Evolutionary conservation across 2,888 invertebrate species (phyloP), one percentile per base, ranked within the genome.

Genomic region (Scaeva pyrastri): DNA sequence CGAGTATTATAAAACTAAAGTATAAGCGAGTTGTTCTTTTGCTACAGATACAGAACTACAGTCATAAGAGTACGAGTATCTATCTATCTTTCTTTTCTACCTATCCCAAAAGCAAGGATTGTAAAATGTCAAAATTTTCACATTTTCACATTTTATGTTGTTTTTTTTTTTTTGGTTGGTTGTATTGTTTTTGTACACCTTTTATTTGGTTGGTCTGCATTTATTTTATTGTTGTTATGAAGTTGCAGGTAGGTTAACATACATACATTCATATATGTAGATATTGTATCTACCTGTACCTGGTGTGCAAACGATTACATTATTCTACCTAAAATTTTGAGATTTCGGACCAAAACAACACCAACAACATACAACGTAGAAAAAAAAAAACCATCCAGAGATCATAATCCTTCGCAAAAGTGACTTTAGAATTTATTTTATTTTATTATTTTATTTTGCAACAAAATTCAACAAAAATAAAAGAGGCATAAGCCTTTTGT

Each of bases 371-470:
- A n/a, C n/a, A n/a, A n/a, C n/a, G n/a, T n/a, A n/a, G n/a, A n/a
- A 43, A 43, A 14, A 45, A 16, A 10, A 21, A n/a, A 62, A 68
- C 71, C 16, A 2, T 58, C 84, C 50, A 52, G 23, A 60, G 71
- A 60, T 55, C 72, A 71, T 85, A 85, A 85, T 81, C 81, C 85
- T 70, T 43, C 31, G 66, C 81, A 85, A 77, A 72, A 85, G 73
- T 85, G 85, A 77, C 76, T 81, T 73, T 81, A 50, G 76, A 77
- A 77, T 81, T 81, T 77, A 77, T 31, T 81, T 85, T n/a, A n/a
- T n/a, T n/a, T 81, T 85, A 85, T 81, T 85, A 81, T 85, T 81
- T 81, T 85, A 85, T 85, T 85, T 85, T 62, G 85, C 85, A 81
- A 81, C 85, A 81, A 62, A 85, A 76, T 64, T 43, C 66, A 76